These are phyloP conservation scores for Molorchus minor DNA, from an alignment of 2,888 invertebrate genomes.

Conservation along the genomic window DNA sequence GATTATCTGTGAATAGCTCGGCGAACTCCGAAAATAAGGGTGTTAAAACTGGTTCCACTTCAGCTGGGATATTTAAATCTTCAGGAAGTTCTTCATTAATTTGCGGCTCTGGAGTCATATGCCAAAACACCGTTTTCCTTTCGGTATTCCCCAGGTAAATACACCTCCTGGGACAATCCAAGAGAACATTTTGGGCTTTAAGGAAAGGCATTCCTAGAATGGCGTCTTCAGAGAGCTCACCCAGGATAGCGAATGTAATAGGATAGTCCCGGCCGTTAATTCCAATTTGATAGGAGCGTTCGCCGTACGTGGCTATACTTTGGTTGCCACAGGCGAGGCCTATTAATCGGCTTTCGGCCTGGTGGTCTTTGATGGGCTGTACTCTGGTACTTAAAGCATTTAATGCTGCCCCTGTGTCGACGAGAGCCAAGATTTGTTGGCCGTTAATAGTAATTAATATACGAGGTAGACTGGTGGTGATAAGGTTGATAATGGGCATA, in stretches of 20 bases:
- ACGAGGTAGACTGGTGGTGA: too few species aligned
- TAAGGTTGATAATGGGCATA: too few species aligned
- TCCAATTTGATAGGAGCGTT: neutral
- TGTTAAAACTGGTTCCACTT: neutral
- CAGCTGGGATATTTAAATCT: neutral
- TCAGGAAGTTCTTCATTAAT: neutral
- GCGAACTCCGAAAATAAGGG: slow-evolving; percentile 4
- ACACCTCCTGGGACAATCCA: neutral
- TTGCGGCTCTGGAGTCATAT: neutral
- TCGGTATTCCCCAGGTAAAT: neutral
- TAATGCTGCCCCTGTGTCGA: too few species aligned
- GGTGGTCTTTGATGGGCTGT: too few species aligned
- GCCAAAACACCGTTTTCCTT: neutral
- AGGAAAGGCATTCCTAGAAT: neutral
- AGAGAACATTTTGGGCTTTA: neutral
- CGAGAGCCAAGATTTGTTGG: too few species aligned
- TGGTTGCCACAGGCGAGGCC: too few species aligned
- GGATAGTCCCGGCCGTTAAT: neutral
- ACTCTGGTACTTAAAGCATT: too few species aligned
- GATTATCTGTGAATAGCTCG: slow-evolving; percentile 3
- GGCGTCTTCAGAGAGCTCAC: too few species aligned
- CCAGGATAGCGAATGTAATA: neutral
- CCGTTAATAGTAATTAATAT: too few species aligned
- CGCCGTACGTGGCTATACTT: neutral
- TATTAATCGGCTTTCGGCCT: too few species aligned